Percentiles rank a stretch among this genome's conserved stretches.
phyloP scores from a whole-genome alignment of 2,113 vertebrate genomes.

The Grus americana region DNA sequence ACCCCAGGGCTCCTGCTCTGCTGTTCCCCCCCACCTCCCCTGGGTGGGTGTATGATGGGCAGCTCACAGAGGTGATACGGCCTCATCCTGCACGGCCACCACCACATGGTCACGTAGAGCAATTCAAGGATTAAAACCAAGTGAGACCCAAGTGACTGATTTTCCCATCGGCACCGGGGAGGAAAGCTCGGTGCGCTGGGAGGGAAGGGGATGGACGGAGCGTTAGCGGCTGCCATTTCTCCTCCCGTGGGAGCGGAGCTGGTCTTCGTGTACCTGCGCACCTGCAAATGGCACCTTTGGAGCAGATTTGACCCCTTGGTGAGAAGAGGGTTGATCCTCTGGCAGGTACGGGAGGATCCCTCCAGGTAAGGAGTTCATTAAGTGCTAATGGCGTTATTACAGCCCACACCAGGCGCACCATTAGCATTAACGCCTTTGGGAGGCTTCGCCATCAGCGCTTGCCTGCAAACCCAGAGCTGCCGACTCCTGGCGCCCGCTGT shows the following conservation, averaged over 20 bases:
- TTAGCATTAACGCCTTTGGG: background rate
- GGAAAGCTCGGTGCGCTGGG: rapidly evolving
- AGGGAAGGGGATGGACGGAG: background rate
- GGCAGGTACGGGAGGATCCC: background rate
- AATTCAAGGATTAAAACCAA: rapidly evolving
- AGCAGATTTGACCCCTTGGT: background rate
- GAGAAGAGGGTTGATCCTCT: background rate
- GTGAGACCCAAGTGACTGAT: rapidly evolving
- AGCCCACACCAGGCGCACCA: background rate
- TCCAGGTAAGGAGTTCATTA: background rate
- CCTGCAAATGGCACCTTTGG: background rate
- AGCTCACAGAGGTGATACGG: rapidly evolving
- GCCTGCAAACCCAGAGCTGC: background rate
- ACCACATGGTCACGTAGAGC: rapidly evolving
- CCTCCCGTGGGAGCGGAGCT: rapidly evolving
- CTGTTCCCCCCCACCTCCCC: background rate
- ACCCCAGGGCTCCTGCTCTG: rapidly evolving
- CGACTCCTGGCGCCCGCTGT: rapidly evolving
- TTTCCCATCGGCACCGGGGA: rapidly evolving
- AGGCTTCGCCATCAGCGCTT: background rate
- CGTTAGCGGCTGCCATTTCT: rapidly evolving
- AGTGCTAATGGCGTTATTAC: background rate
- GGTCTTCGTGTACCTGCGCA: background rate
- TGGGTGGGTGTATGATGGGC: too few species aligned
- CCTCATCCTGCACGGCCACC: background rate